Evolutionary conservation across 2,888 invertebrate genomes (phyloP), one percentile per base, ranked within the genome.

Genomic region (Pollenia amentaria): DNA sequence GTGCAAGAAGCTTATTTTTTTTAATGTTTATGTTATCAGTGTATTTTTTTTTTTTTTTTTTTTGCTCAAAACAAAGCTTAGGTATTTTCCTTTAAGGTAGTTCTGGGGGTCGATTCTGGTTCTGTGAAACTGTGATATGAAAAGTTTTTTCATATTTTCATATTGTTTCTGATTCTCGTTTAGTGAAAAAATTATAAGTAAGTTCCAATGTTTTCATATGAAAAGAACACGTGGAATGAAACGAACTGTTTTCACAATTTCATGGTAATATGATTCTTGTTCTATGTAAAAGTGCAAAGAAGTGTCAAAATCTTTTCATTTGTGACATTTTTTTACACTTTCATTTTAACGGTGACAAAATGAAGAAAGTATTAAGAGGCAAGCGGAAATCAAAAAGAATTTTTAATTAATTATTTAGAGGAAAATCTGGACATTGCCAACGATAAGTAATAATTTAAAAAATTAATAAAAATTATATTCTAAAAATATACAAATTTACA

Each of bases 331-430:
- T 29, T 29, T 29, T 3, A 29, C 29, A 29, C 29, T 29, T 60
- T n/a, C n/a, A n/a, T n/a, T n/a, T n/a, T n/a, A n/a, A n/a, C n/a
- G n/a, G n/a, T n/a, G n/a, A n/a, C n/a, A 62, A 62, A 62, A 62
- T 62, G 42, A 40, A 62, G 40, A 62, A 62, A 40, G n/a, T 9
- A 7, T n/a, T 16, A 40, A 62, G 62, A 62, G 42, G 62, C 7
- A 62, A 62, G 16, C 42, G 62, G 16, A 16, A 62, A 16, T 3
- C 62, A 62, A 62, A 62, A 62, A 62, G 40, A 62, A 40, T 62
- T n/a, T 62, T 62, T 62, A 42, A 62, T 40, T 40, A 60, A 60
- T 60, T 62, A 16, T 62, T 16, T 53, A 8, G 16, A 16, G 3
- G 16, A 53, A 53, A 53, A 55, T 12, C 21, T 55, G 21, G 21